A percentile compares a stretch with the other conserved stretches of the same genome.
Evolutionary conservation across 1,140 invertebrate species (phyloP).

Genomic region (Brachionus angularis): DNA sequence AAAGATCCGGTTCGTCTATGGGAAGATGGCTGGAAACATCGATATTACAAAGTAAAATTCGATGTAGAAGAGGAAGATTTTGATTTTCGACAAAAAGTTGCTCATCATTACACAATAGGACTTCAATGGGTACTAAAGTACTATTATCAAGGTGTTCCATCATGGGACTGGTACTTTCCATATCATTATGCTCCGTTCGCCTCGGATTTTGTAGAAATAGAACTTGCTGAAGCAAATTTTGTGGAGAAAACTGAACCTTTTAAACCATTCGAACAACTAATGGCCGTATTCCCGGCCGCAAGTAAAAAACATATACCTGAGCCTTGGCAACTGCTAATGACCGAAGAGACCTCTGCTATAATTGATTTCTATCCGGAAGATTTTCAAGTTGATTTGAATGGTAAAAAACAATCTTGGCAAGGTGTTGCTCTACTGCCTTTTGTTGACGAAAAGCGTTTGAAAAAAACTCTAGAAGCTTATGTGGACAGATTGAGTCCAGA

Average conservation of each 20-base stretch:
- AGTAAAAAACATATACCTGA: constrained; percentile 85
- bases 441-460: constrained; percentile 86
- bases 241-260: constrained; percentile 83
- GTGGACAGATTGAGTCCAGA: constrained; percentile 73
- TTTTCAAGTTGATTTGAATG: constrained; percentile 88
- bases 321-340: constrained; percentile 91
- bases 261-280: constrained; percentile 92
- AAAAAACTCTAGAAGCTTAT: constrained; percentile 75
- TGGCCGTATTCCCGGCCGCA: constrained; percentile 98
- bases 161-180: constrained; percentile 99
- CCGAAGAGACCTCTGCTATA: constrained; percentile 81
- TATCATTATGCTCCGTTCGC: constrained; percentile 99
- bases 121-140: constrained; percentile 96
- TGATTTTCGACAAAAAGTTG: constrained; percentile 79
- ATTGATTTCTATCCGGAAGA: constrained; percentile 98
- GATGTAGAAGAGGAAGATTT: constrained; percentile 74
- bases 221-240: constrained; percentile 77
- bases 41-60: constrained; percentile 96
- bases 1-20: constrained; percentile 91
- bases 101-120: constrained; percentile 86
- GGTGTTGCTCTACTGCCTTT: constrained; percentile 95
- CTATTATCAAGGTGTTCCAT: constrained; percentile 97
- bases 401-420: constrained; percentile 99
- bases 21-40: constrained; percentile 95
- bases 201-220: constrained; percentile 84